phyloP scores from a whole-genome alignment of 2,888 invertebrate genomes.

The Heliconius sara region DNA sequence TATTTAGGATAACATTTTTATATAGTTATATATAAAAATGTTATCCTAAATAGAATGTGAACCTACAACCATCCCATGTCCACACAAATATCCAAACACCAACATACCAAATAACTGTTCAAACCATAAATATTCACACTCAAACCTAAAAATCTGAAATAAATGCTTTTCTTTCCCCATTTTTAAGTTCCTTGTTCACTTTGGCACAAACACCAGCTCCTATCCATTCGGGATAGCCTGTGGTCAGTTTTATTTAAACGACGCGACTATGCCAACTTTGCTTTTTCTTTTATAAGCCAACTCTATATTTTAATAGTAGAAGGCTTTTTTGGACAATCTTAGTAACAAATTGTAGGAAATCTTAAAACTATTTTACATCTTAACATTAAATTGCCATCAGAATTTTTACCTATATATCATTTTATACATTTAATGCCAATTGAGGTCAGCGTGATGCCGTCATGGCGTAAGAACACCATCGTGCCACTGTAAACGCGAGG shows the following conservation, averaged over 20 bases:
- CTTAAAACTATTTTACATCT: too few relatives aligned
- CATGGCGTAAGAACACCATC: too few relatives aligned
- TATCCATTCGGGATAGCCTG: slow-evolving; percentile 15
- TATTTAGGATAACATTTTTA: too few relatives aligned
- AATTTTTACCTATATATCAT: too few relatives aligned
- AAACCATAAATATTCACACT: not conserved
- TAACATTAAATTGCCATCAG: too few relatives aligned
- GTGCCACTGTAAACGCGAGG: too few relatives aligned
- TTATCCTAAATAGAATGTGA: not conserved
- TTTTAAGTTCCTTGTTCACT: slow-evolving; percentile 24
- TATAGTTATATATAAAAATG: not conserved
- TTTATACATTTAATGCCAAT: too few relatives aligned
- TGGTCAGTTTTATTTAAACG: slow-evolving; percentile 26
- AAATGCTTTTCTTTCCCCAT: slow-evolving; percentile 9
- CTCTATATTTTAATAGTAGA: not conserved
- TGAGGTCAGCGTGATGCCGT: too few relatives aligned
- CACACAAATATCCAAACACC: not conserved
- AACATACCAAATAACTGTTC: not conserved
- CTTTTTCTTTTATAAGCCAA: slow-evolving; percentile 9
- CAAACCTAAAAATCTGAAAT: slow-evolving; percentile 7
- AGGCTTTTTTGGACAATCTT: not conserved
- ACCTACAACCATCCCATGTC: not conserved
- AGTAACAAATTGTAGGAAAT: too few relatives aligned
- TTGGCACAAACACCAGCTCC: slow-evolving; percentile 19
- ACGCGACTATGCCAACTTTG: slow-evolving; percentile 2